Evolutionary conservation across 2,797 vertebrate species (phyloP), one percentile per base, ranked within the genome.

Genomic region (Sebastes trivittatus): DNA sequence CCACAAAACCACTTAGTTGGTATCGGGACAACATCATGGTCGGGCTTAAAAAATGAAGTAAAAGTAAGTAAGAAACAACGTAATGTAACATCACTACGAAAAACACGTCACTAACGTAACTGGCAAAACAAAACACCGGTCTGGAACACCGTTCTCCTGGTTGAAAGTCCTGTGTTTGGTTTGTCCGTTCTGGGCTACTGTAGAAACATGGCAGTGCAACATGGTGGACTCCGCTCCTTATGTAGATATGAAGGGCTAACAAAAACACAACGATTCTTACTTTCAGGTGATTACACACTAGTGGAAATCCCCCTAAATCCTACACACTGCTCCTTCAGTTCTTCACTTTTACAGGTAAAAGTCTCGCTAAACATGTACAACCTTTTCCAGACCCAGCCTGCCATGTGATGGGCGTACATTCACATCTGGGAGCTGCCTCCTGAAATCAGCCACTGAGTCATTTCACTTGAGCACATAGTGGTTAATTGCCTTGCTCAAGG

Each of bases 401-500:
- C 36, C 7, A 46, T 13, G 30, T 36, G 54, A 69, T 29, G 36
- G 36, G 49, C 18, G 3, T 58, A 30, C 54, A 54, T 62, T 77
- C 20, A 72, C 61, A 67, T 75, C 32, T 46, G 69, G 65, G 65
- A 77, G 77, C 36, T 73, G 75, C 56, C 36, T 56, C 23, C 63
- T 67, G 27, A 52, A 73, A 63, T 75, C 68, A 73, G 69, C 27
- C 46, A 78, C 32, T 1, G 20, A 89, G 65, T 81, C 60, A 63
- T 77, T 86, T 78, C 49, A 66, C 77, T 80, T 62, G 60, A 87
- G 75, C 72, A 60, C 58, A 83, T 46, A 75, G 62, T 65, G 67
- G 78, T 84, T 88, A 89, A 93, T 88, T 91, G 83, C 80, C 88
- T 90, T 87, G 89, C 89, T 93, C 73, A 90, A 87, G 89, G 88